A percentile compares a stretch with the other conserved stretches of the same genome.
phyloP scores from a whole-genome alignment of 2,113 vertebrate species.

The Cebus imitator region DNA sequence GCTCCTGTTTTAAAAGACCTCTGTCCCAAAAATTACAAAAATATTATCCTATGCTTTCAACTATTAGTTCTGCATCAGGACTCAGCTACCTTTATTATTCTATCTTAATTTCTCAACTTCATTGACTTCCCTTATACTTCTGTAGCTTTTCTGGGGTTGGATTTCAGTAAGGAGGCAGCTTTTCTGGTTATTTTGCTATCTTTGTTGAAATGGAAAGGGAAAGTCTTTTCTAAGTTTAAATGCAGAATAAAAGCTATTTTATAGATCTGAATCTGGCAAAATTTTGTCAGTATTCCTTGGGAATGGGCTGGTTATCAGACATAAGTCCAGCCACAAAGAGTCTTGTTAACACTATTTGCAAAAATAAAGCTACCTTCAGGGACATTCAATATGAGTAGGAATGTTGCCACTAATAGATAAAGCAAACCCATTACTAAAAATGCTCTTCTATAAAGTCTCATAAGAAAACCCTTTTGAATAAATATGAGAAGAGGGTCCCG shows the following conservation, averaged over 20 bases:
- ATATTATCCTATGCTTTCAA: neutral
- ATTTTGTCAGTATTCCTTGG: neutral
- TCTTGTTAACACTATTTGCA: neutral
- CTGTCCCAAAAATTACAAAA: neutral
- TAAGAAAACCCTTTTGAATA: neutral
- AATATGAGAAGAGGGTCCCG: neutral
- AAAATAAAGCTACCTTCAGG: neutral
- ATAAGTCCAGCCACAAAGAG: neutral
- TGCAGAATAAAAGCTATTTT: neutral
- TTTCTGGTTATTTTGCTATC: neutral
- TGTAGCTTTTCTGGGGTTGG: neutral
- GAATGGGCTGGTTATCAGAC: neutral
- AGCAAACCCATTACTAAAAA: neutral
- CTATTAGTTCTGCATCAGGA: neutral
- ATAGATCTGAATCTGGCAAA: neutral
- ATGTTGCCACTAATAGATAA: neutral
- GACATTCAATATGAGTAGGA: neutral
- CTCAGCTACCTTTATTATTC: neutral
- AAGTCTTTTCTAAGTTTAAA: conserved; percentile 19
- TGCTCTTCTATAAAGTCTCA: neutral
- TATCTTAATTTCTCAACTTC: neutral
- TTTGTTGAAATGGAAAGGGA: neutral
- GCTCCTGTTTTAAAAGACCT: neutral
- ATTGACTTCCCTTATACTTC: neutral
- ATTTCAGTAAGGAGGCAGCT: neutral